These are phyloP conservation scores for Caligus rogercresseyi DNA, from an alignment of 1,140 invertebrate species.

Conservation along the genomic window DNA sequence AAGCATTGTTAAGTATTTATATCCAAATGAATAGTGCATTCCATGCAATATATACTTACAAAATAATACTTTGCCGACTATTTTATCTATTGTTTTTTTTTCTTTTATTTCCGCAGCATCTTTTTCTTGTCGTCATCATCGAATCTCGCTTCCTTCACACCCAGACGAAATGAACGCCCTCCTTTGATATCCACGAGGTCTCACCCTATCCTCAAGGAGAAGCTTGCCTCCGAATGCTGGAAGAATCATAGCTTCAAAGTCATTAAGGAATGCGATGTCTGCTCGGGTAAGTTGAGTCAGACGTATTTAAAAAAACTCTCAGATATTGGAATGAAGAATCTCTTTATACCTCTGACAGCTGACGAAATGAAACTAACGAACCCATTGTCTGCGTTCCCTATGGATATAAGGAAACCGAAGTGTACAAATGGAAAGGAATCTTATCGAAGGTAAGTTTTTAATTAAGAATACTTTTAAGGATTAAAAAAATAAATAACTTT, in stretches of 20 bases:
- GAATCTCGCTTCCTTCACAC: constrained; percentile 8
- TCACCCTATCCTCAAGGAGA: constrained; percentile 8
- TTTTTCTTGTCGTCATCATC: constrained; percentile 13
- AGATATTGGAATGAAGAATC: too few species aligned
- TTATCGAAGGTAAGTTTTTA: constrained; percentile 4
- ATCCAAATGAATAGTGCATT: too few species aligned
- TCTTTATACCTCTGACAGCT: too few species aligned
- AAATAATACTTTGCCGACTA: too few species aligned
- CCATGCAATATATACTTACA: too few species aligned
- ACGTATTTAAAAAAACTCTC: too few species aligned
- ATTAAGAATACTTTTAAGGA: too few species aligned
- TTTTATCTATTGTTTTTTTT: background rate
- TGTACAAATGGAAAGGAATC: constrained; percentile 1
- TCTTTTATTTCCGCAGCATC: background rate
- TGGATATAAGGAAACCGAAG: constrained; percentile 7
- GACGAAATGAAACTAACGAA: background rate
- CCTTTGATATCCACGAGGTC: constrained; percentile 7
- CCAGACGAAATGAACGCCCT: constrained; percentile 1
- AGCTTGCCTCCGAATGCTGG: constrained; percentile 10
- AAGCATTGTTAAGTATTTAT: too few species aligned
- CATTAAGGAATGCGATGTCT: constrained; percentile 11
- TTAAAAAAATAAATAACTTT: too few species aligned
- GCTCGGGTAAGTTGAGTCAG: constrained; percentile 10
- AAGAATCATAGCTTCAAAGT: constrained; percentile 3
- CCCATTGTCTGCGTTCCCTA: constrained; percentile 8